phyloP scores from a whole-genome alignment of 2,888 invertebrate genomes.

The Ptychoptera contaminata region DNA sequence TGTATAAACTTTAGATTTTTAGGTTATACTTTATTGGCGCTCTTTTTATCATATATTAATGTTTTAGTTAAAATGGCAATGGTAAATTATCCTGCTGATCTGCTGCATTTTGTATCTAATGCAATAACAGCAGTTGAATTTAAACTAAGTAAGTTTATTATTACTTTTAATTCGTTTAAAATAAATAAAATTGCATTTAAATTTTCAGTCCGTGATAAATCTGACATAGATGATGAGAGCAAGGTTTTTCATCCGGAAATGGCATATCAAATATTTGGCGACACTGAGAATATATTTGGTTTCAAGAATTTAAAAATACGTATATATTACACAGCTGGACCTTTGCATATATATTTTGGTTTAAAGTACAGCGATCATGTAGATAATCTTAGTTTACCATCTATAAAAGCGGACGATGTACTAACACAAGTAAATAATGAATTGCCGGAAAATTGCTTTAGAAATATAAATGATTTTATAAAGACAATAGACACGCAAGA shows the following conservation, averaged over 20 bases:
- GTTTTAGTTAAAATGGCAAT: no score
- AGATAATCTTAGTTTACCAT: constrained; percentile 38
- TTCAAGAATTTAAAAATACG: constrained; percentile 69
- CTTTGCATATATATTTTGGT: constrained; percentile 64
- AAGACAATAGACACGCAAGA: constrained; percentile 53
- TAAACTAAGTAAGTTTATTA: constrained; percentile 23
- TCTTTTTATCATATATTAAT: no score
- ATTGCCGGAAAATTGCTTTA: constrained; percentile 49
- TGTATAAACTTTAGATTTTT: no score
- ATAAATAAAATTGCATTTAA: background rate
- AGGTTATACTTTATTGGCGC: no score
- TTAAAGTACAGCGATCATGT: constrained; percentile 52
- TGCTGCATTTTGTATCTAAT: constrained; percentile 16
- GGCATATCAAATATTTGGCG: constrained; percentile 89
- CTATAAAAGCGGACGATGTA: constrained; percentile 59
- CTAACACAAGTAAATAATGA: constrained; percentile 49
- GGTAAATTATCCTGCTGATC: no score
- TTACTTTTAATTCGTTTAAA: background rate
- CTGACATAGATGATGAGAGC: constrained; percentile 50
- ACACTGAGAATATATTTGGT: constrained; percentile 86
- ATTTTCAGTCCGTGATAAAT: constrained; percentile 37
- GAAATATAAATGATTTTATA: constrained; percentile 57
- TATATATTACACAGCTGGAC: constrained; percentile 67
- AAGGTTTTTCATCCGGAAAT: constrained; percentile 62
- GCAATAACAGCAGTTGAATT: constrained; percentile 27